phyloP scores from a whole-genome alignment of 2,888 invertebrate species.

The Aleiodes leptofemur region DNA sequence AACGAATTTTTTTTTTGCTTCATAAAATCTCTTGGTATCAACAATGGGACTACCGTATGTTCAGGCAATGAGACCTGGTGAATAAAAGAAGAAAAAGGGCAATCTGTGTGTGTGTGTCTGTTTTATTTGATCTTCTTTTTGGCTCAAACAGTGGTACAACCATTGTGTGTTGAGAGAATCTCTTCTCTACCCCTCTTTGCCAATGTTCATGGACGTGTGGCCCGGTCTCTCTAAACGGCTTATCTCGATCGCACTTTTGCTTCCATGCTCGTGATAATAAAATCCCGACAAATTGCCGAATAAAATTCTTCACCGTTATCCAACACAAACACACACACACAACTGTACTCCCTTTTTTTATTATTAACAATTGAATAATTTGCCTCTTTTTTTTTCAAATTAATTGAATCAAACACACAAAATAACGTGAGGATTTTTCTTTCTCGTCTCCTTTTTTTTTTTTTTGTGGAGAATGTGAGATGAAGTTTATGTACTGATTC shows the following conservation, averaged over 20 bases:
- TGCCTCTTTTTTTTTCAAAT: neutral
- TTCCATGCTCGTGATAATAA: slow-evolving; percentile 55
- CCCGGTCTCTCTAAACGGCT: slow-evolving; percentile 53
- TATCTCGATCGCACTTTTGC: slow-evolving; percentile 55
- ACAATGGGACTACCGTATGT: slow-evolving; percentile 52
- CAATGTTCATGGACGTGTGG: slow-evolving; percentile 43
- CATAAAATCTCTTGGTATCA: slow-evolving; percentile 64
- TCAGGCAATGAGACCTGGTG: neutral
- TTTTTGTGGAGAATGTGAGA: neutral
- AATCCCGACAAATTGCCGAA: slow-evolving; percentile 58
- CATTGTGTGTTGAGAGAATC: slow-evolving; percentile 14
- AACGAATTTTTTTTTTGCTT: slow-evolving; percentile 49
- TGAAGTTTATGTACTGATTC: slow-evolving; percentile 10
- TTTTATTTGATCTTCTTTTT: slow-evolving; percentile 11
- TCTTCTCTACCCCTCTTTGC: slow-evolving; percentile 5
- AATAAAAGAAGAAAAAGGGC: neutral
- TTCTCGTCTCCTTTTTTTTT: neutral
- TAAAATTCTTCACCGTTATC: slow-evolving; percentile 51
- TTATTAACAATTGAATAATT: neutral
- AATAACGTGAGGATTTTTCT: neutral
- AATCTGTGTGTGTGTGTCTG: no score
- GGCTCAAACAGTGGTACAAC: neutral
- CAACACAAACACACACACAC: neutral
- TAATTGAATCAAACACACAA: neutral
- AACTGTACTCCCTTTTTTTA: slow-evolving; percentile 3